phyloP scores from a whole-genome alignment of 2,113 vertebrate genomes.

The Atractosteus spatula region DNA sequence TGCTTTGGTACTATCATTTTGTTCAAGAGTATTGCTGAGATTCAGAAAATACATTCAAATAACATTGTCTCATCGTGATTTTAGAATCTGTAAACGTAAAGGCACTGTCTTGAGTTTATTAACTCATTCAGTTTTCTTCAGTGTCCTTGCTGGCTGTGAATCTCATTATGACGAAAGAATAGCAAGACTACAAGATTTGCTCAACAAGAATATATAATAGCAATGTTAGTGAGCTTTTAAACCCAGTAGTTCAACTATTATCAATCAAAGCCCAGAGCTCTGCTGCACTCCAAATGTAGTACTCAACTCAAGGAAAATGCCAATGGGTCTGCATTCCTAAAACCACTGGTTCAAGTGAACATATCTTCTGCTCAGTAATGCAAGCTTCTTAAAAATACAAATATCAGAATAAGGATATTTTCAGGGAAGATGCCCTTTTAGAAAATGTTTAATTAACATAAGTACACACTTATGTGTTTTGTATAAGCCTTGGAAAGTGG shows the following conservation, averaged over 20 bases:
- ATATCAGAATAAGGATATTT: conserved; percentile 50
- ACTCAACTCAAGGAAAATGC: conserved; percentile 58
- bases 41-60: conserved; percentile 69
- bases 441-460: conserved; percentile 71
- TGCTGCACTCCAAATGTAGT: conserved; percentile 69
- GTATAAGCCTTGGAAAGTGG: conserved; percentile 23
- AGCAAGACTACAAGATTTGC: conserved; percentile 67
- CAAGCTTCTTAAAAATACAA: conserved; percentile 62
- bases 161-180: conserved; percentile 63
- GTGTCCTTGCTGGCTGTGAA: conserved; percentile 67
- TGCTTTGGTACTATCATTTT: conserved; percentile 47
- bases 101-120: conserved; percentile 71
- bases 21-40: conserved; percentile 63
- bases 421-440: conserved; percentile 59
- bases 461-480: conserved; percentile 57
- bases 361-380: conserved; percentile 65
- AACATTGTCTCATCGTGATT: conserved; percentile 62
- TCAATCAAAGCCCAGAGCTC: conserved; percentile 65
- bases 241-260: conserved; percentile 72
- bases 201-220: conserved; percentile 67
- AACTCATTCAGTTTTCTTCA: conserved; percentile 67
- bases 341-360: conserved; percentile 79
- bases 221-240: conserved; percentile 37
- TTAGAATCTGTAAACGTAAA: conserved; percentile 68
- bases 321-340: conserved; percentile 62